These are phyloP conservation scores for Stratiomys singularior DNA, from an alignment of 2,888 invertebrate genomes.

Conservation along the genomic window DNA sequence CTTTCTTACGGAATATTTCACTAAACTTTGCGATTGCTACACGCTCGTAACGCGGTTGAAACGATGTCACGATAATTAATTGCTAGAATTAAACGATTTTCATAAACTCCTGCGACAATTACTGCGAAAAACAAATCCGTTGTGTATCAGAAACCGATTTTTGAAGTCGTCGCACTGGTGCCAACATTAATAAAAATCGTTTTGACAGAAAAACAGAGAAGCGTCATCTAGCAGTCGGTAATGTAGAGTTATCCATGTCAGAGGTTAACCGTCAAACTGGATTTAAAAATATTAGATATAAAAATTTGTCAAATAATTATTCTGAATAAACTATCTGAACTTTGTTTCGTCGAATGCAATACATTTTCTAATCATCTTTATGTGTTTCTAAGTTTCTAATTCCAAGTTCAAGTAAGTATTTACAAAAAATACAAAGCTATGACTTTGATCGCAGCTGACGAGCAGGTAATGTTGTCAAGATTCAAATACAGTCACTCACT, in stretches of 20 bases:
- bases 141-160: not conserved
- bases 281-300: not conserved
- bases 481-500: no score
- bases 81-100: not conserved
- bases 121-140: slow-evolving; percentile 24
- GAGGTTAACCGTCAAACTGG: not conserved
- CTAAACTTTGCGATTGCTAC: not conserved
- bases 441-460: no score
- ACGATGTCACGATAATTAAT: not conserved
- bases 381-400: no score
- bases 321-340: not conserved
- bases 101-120: not conserved
- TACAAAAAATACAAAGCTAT: no score
- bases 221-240: not conserved
- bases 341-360: not conserved
- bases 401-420: no score
- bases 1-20: not conserved
- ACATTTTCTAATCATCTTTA: no score
- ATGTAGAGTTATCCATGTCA: not conserved
- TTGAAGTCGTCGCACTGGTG: not conserved
- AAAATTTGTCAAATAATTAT: no score
- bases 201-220: not conserved
- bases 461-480: no score
- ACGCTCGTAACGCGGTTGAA: not conserved
- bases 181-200: not conserved